Base-by-base conservation (phyloP, 2,113 vertebrate genomes). In the Cepphus grylle region DNA sequence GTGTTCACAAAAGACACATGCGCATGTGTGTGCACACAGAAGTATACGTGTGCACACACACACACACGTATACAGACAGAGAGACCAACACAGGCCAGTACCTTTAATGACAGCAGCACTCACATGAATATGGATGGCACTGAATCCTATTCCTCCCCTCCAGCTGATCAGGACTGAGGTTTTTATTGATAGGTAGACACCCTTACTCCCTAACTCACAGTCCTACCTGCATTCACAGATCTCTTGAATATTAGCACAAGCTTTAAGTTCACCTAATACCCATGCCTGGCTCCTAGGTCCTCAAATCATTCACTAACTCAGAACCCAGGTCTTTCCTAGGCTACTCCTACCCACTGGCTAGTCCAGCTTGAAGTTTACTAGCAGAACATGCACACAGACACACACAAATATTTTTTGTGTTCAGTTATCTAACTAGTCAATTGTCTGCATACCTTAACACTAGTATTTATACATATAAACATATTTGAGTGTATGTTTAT, bases 11-110 rank as follows among this genome's bases (percentile, higher is more conserved):
- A 85, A 92, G 53, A 50, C 4, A 5, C 4, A 23, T 18, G 9
- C 22, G 12, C 3, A 4, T 65, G 9, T n/a, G 15, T 12, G 8
- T 4, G 0, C 30, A 65, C 27, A 58, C 19, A 40, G 1, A 56
- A 9, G 6, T 18, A 22, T 7, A 27, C 2, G 4, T 10, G 15
- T 7, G 19, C 4, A 8, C 8, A n/a, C 8, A 15, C 16, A 19
- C 2, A 38, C 12, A 21, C 8, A 16, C 8, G 9, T 3, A 18
- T 4, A 6, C 3, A 40, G 10, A 15, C 4, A 34, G 8, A 27
- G 14, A 65, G 45, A 50, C 15, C 12, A 78, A 11, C 7, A 59
- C 11, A 45, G 27, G 17, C 19, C 17, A 17, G 16, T 52, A 36
- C 3, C 17, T 88, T 81, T 61, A 38, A 45, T 52, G 23, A 50